A percentile compares a stretch with the other conserved stretches of the same genome.
These are phyloP conservation scores for Hippopotamyrus pictus DNA, from an alignment of 2,797 vertebrate species.

Conservation along the genomic window DNA sequence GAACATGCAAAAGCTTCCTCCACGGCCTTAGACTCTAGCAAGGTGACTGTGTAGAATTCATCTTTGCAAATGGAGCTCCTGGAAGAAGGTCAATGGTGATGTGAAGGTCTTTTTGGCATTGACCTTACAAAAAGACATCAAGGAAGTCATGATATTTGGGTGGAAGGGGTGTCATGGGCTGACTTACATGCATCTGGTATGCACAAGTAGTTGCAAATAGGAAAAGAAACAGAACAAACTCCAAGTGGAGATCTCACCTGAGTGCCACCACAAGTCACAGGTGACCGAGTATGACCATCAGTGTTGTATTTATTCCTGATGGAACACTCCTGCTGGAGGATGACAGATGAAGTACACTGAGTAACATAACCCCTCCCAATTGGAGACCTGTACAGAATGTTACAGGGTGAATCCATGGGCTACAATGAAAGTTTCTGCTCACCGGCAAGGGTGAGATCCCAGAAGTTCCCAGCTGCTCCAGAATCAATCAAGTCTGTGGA, in stretches of 20 bases:
- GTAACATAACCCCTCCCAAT: background rate
- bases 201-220: background rate
- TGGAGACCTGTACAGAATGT: background rate
- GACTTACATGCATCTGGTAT: background rate
- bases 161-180: background rate
- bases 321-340: background rate
- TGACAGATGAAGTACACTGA: background rate
- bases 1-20: background rate
- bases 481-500: background rate
- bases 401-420: background rate
- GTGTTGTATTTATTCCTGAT: background rate
- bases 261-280: background rate
- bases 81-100: background rate
- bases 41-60: background rate
- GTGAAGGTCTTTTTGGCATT: background rate
- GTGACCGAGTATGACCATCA: too few relatives aligned
- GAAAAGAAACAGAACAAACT: background rate
- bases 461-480: background rate
- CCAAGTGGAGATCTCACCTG: background rate
- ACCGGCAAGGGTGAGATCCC: background rate
- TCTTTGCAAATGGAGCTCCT: background rate
- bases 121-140: background rate
- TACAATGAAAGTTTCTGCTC: background rate
- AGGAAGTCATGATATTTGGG: background rate
- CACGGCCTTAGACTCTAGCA: background rate